Conservation (phyloP, 2,888 invertebrate genomes). For the Brachynemurus nebulosus region DNA sequence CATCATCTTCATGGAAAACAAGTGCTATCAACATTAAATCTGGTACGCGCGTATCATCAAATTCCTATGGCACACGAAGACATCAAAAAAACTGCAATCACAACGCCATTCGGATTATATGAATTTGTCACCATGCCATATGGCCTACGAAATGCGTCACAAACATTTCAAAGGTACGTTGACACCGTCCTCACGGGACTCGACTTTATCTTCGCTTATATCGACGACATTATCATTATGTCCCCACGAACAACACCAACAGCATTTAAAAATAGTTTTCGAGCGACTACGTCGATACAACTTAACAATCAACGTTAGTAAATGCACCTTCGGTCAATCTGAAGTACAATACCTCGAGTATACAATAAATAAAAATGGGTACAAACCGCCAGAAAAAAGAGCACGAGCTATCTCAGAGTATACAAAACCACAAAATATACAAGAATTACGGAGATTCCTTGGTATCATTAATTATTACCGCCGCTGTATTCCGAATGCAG, state of each 20-base stretch:
- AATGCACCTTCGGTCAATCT: neutral
- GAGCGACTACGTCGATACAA: neutral
- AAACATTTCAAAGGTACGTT: neutral
- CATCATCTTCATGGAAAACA: too few species aligned
- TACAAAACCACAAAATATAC: neutral
- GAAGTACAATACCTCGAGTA: neutral
- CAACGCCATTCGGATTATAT: neutral
- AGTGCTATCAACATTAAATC: neutral
- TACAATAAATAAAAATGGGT: neutral
- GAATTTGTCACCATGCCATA: neutral
- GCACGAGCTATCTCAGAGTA: neutral
- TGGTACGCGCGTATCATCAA: slow-evolving; percentile 22
- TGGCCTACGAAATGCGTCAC: slow-evolving; percentile 1
- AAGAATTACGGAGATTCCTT: neutral
- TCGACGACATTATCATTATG: slow-evolving; percentile 13
- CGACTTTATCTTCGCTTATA: neutral
- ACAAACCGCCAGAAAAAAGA: neutral
- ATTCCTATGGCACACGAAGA: neutral
- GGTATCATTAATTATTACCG: neutral
- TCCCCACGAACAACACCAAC: slow-evolving; percentile 15
- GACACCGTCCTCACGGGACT: neutral
- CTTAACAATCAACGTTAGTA: neutral
- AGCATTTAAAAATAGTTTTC: slow-evolving; percentile 13
- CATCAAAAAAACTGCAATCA: neutral
- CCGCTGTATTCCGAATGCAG: neutral